A percentile compares a stretch with the other conserved stretches of the same genome.
Evolutionary conservation across 2,797 vertebrate genomes (phyloP).

Genomic region (Epinephelus malabaricus): DNA sequence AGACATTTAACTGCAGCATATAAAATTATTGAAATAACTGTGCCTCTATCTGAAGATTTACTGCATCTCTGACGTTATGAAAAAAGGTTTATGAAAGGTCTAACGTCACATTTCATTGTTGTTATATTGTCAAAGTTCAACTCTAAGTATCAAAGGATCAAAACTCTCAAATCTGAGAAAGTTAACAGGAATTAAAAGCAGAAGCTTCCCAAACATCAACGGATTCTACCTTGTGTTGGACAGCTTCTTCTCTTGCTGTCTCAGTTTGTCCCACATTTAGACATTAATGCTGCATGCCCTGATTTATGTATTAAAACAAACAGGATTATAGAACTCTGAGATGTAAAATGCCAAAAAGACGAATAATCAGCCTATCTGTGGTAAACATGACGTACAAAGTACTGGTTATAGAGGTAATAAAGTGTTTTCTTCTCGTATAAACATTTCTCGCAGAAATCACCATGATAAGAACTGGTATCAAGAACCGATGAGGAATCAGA

Average conservation of each 20-base stretch:
- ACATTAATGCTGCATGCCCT: constrained; percentile 13
- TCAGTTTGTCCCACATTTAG: background rate
- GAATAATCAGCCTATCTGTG: constrained; percentile 24
- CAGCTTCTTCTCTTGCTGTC: background rate
- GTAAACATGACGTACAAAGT: constrained; percentile 61
- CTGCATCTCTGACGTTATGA: constrained; percentile 25
- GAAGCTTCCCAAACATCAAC: background rate
- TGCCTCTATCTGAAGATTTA: background rate
- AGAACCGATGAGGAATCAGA: constrained; percentile 40
- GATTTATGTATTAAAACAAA: constrained; percentile 34
- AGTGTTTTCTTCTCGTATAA: constrained; percentile 34
- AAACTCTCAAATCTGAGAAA: constrained; percentile 3
- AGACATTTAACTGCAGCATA: constrained; percentile 16
- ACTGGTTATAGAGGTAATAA: constrained; percentile 67
- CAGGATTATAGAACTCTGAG: constrained; percentile 10
- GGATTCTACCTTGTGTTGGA: too few species aligned
- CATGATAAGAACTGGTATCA: constrained; percentile 44
- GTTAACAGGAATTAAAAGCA: background rate
- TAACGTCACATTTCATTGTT: constrained; percentile 1
- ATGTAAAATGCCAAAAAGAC: background rate
- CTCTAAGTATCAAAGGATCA: constrained; percentile 42
- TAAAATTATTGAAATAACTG: constrained; percentile 20
- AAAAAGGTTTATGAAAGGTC: background rate
- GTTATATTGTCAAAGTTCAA: constrained; percentile 3
- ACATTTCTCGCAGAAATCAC: constrained; percentile 51